These are phyloP conservation scores for Vulpes ferrilata DNA, from an alignment of 2,113 vertebrate species.

Conservation along the genomic window DNA sequence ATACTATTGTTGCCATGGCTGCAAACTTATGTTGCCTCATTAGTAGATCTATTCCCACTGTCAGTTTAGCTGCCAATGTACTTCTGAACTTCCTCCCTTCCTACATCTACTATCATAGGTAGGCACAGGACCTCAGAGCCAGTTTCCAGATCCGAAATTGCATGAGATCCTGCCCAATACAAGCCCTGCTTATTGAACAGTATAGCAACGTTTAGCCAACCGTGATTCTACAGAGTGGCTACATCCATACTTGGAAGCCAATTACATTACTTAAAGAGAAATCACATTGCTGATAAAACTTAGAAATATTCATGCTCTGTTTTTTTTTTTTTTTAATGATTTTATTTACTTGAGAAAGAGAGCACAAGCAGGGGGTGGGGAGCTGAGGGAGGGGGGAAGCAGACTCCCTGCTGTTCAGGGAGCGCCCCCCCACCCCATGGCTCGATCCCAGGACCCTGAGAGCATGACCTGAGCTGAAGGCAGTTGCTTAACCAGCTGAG, in stretches of 20 bases:
- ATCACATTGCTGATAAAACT: background rate
- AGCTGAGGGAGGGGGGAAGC: background rate
- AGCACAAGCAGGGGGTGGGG: background rate
- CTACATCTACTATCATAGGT: background rate
- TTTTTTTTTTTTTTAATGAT: background rate
- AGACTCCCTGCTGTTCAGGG: background rate
- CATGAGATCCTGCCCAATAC: background rate
- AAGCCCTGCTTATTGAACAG: background rate
- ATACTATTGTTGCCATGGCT: constrained; percentile 27
- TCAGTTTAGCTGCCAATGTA: background rate
- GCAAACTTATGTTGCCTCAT: background rate
- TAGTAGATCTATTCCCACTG: background rate
- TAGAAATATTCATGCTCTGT: background rate
- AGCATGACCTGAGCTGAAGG: background rate
- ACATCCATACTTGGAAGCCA: background rate
- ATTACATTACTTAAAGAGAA: constrained; percentile 18
- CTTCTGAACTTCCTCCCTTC: constrained; percentile 41
- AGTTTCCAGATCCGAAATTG: constrained; percentile 24
- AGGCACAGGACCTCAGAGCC: background rate
- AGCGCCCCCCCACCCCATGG: accelerated
- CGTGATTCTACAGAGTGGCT: background rate
- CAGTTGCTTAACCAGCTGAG: background rate
- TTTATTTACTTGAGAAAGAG: background rate
- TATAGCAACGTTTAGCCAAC: background rate
- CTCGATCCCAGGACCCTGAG: background rate